Conservation (phyloP, 2,113 vertebrate genomes). For the Trochalopteron elliotii region DNA sequence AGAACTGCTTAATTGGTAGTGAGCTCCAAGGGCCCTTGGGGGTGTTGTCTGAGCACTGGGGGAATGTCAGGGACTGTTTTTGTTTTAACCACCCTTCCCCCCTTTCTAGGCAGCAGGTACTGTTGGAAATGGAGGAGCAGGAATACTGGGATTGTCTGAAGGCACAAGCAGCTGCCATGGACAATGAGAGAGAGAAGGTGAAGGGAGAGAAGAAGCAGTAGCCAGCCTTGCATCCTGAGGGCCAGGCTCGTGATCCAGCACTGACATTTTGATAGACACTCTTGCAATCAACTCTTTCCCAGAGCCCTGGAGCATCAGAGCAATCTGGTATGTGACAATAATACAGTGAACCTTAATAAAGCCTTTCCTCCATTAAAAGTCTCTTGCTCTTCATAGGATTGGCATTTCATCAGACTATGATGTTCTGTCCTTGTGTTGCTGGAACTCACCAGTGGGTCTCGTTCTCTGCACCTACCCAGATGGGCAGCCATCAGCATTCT, state of each 20-base stretch:
- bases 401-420: not conserved
- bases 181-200: not conserved
- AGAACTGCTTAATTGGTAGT: not conserved
- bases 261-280: not conserved
- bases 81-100: not conserved
- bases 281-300: not conserved
- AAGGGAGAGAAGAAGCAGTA: not conserved
- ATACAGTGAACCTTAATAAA: not conserved
- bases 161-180: slow-evolving; percentile 12
- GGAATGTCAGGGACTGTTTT: not conserved
- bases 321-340: not conserved
- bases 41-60: not conserved
- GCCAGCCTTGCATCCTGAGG: not conserved
- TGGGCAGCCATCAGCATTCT: not conserved
- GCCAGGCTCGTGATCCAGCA: not conserved
- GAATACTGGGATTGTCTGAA: slow-evolving; percentile 40
- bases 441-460: not conserved
- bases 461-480: not conserved
- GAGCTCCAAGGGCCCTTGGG: not conserved
- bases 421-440: not conserved
- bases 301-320: not conserved
- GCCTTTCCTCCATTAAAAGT: not conserved
- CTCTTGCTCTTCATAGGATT: not conserved
- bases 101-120: not conserved
- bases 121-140: not conserved